phyloP scores from a whole-genome alignment of 2,113 vertebrate species.

The Salvelinus alpinus region DNA sequence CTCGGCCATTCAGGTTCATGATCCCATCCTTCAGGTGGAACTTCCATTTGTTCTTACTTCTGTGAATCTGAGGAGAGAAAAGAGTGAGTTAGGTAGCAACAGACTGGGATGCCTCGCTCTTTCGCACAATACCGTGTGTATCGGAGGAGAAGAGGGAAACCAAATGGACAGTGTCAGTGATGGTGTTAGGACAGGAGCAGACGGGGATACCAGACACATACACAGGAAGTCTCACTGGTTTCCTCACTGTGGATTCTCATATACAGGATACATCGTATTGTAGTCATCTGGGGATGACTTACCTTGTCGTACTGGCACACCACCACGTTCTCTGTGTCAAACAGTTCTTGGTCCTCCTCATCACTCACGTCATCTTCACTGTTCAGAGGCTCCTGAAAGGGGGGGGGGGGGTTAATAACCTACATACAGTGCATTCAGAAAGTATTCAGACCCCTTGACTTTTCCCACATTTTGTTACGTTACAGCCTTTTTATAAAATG shows the following conservation, averaged over 20 bases:
- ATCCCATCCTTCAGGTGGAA: constrained; percentile 99
- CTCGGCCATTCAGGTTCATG: constrained; percentile 99
- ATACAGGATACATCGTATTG: too few species aligned
- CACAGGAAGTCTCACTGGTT: too few species aligned
- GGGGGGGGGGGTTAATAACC: constrained; percentile 19
- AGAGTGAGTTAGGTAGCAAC: constrained; percentile 27
- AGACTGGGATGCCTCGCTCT: constrained; percentile 16
- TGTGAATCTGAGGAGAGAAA: constrained; percentile 85
- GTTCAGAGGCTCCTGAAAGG: constrained; percentile 89
- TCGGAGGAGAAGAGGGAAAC: too few species aligned
- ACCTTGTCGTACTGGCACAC: constrained; percentile 99
- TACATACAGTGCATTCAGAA: too few species aligned
- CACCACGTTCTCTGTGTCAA: constrained; percentile 98
- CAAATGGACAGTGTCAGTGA: too few species aligned
- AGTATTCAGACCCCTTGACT: too few species aligned
- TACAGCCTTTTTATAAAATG: too few species aligned
- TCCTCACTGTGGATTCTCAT: too few species aligned
- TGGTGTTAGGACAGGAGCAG: constrained; percentile 1
- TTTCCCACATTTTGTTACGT: too few species aligned
- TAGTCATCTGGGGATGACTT: constrained; percentile 31
- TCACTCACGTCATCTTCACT: constrained; percentile 97
- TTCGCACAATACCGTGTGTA: not conserved
- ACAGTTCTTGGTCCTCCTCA: constrained; percentile 95
- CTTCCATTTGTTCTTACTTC: constrained; percentile 99
- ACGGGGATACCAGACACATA: constrained; percentile 9